phyloP scores from a whole-genome alignment of 2,797 vertebrate genomes.

The Scolopax bukidnonensis region DNA sequence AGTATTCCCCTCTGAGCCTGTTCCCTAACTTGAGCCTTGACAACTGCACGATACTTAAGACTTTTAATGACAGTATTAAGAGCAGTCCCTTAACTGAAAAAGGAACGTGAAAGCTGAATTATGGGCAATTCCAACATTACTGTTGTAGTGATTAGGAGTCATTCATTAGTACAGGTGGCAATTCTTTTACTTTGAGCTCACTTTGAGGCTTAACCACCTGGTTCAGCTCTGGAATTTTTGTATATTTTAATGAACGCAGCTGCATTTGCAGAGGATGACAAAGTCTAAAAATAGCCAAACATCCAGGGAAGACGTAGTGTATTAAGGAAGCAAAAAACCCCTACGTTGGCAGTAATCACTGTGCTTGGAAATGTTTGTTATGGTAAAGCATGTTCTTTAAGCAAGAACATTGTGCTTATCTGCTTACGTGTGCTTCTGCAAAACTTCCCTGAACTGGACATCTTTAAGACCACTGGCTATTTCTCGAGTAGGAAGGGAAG shows the following conservation, averaged over 20 bases:
- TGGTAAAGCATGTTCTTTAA: background rate
- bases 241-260: background rate
- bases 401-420: background rate
- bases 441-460: background rate
- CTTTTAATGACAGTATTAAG: background rate
- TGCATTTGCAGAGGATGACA: background rate
- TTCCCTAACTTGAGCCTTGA: background rate
- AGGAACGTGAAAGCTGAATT: background rate
- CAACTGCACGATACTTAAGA: background rate
- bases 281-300: background rate
- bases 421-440: background rate
- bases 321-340: constrained; percentile 17
- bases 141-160: background rate
- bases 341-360: background rate
- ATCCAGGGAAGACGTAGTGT: background rate
- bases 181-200: background rate
- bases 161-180: background rate
- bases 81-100: background rate
- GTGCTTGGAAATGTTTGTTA: constrained; percentile 2
- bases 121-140: background rate
- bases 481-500: background rate
- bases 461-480: background rate
- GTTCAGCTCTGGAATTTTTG: background rate
- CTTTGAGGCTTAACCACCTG: background rate
- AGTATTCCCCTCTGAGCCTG: background rate